Conservation (phyloP, 2,113 vertebrate genomes). For the Arothron firmamentum region DNA sequence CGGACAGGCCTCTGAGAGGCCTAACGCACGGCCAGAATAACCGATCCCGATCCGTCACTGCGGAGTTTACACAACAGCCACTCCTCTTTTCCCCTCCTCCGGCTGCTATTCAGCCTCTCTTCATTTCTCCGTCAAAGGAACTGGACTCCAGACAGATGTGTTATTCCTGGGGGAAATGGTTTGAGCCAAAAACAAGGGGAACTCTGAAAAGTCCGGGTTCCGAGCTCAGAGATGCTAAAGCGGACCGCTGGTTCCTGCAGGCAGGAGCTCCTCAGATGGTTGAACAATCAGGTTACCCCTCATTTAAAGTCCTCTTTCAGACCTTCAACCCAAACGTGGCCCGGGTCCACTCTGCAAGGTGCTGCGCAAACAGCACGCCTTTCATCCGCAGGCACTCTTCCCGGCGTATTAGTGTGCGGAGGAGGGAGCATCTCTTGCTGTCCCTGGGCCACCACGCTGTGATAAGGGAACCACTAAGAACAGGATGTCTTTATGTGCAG, state of each 20-base stretch:
- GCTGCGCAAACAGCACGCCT: constrained; percentile 59
- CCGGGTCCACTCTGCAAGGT: constrained; percentile 24
- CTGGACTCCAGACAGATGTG: constrained; percentile 85
- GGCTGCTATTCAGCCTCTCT: constrained; percentile 66
- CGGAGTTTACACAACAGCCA: constrained; percentile 86
- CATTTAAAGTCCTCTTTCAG: constrained; percentile 60
- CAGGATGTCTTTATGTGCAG: constrained; percentile 70
- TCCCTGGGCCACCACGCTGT: constrained; percentile 65
- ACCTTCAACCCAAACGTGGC: constrained; percentile 48
- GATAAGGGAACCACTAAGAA: constrained; percentile 70
- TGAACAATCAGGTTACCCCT: constrained; percentile 61
- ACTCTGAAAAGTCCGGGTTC: constrained; percentile 81
- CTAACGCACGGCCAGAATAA: constrained; percentile 82
- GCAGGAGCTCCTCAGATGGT: no score
- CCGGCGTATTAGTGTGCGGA: constrained; percentile 59
- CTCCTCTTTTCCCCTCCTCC: constrained; percentile 53
- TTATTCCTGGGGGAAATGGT: constrained; percentile 85
- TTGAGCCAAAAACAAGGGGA: constrained; percentile 84
- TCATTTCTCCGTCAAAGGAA: constrained; percentile 82
- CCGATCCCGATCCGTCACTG: constrained; percentile 85
- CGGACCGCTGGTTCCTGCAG: no score
- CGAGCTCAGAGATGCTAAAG: no score
- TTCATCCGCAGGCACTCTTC: constrained; percentile 51
- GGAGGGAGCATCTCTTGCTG: constrained; percentile 54
- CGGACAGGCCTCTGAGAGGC: constrained; percentile 82